Evolutionary conservation across 2,113 vertebrate genomes (phyloP).

Genomic region (Junco hyemalis): DNA sequence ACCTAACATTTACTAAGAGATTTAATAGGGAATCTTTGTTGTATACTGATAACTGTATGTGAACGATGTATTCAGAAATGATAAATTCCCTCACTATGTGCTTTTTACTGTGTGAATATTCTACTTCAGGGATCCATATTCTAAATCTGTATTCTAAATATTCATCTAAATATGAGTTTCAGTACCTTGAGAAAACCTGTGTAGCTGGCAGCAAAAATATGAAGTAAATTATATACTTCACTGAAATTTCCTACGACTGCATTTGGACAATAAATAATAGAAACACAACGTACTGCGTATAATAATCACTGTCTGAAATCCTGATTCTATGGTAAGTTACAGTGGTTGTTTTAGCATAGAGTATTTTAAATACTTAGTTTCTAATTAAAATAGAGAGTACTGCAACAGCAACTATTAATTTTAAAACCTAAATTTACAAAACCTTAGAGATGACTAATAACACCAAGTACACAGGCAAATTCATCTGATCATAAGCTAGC

Average conservation of each 20-base stretch:
- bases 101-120: background rate
- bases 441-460: background rate
- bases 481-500: background rate
- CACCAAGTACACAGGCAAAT: background rate
- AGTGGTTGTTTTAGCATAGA: background rate
- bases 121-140: background rate
- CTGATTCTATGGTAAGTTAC: background rate
- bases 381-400: background rate
- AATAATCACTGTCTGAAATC: background rate
- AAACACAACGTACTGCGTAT: background rate
- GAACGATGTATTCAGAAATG: background rate
- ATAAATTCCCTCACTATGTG: accelerated
- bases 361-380: background rate
- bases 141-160: no score
- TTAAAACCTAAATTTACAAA: background rate
- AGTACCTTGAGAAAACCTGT: background rate
- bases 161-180: background rate
- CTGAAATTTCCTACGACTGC: background rate
- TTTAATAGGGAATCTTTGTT: background rate
- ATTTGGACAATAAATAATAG: background rate
- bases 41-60: background rate
- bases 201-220: background rate
- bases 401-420: background rate
- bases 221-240: background rate
- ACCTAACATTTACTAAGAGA: background rate